Percentiles rank a stretch among this genome's conserved stretches.
These are phyloP conservation scores for Drosophila obscura DNA, from an alignment of 1,140 invertebrate species.

Conservation along the genomic window DNA sequence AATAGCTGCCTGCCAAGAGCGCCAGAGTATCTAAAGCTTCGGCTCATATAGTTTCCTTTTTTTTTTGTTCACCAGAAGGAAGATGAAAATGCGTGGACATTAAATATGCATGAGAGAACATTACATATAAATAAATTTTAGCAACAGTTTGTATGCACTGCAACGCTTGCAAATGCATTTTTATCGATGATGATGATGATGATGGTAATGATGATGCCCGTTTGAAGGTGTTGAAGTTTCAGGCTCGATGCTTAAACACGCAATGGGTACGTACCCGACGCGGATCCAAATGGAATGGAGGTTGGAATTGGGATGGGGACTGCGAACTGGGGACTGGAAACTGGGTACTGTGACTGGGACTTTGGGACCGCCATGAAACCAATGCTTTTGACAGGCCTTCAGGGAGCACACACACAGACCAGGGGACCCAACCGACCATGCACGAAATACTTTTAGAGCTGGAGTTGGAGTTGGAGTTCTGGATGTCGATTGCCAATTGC, in stretches of 20 bases:
- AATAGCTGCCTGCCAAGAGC: no score
- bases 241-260: constrained; percentile 50
- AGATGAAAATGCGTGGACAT: constrained; percentile 72
- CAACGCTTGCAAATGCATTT: constrained; percentile 68
- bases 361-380: constrained; percentile 62
- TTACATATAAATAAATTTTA: constrained; percentile 80
- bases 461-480: constrained; percentile 8
- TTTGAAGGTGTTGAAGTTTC: constrained; percentile 68
- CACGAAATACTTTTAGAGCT: constrained; percentile 34
- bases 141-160: constrained; percentile 75
- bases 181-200: constrained; percentile 73
- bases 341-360: no score
- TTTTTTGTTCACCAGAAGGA: constrained; percentile 10
- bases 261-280: constrained; percentile 9
- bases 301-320: constrained; percentile 1
- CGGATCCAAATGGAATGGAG: constrained; percentile 9
- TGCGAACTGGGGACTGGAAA: background rate
- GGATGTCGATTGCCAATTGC: constrained; percentile 31
- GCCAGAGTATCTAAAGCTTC: no score
- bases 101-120: constrained; percentile 82
- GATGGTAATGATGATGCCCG: constrained; percentile 72
- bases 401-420: constrained; percentile 2
- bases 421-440: background rate
- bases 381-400: constrained; percentile 41
- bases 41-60: background rate